These are phyloP conservation scores for Podarcis siculus DNA, from an alignment of 2,797 vertebrate genomes.

Conservation along the genomic window DNA sequence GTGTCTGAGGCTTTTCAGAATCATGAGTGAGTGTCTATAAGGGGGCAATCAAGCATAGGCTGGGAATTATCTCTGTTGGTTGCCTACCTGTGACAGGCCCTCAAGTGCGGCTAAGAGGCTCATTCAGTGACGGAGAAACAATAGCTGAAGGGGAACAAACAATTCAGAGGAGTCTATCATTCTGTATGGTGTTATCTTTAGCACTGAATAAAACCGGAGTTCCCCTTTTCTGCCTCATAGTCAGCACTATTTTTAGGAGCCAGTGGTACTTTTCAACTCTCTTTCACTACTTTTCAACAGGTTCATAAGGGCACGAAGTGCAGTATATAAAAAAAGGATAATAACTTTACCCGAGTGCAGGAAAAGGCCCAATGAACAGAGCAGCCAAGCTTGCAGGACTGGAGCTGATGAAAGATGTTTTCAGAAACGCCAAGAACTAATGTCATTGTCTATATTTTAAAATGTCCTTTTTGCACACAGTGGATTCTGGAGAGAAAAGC, in stretches of 20 bases:
- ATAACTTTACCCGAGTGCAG: conserved; percentile 87
- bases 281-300: conserved; percentile 91
- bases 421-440: conserved; percentile 71
- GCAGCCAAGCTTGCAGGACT: conserved; percentile 81
- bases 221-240: conserved; percentile 88
- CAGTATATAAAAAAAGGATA: conserved; percentile 93
- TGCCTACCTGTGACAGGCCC: conserved; percentile 94
- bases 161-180: conserved; percentile 98
- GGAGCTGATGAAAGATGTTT: conserved; percentile 82
- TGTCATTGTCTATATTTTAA: conserved; percentile 69
- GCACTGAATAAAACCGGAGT: conserved; percentile 90
- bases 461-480: conserved; percentile 68
- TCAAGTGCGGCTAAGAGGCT: conserved; percentile 94
- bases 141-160: conserved; percentile 89
- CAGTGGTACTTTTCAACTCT: conserved; percentile 88
- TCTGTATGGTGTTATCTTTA: conserved; percentile 97
- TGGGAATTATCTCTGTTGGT: conserved; percentile 96
- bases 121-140: conserved; percentile 89
- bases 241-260: conserved; percentile 89
- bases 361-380: conserved; percentile 80
- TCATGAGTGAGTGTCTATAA: conserved; percentile 94
- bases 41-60: conserved; percentile 96
- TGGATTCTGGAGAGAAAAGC: conserved; percentile 36
- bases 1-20: conserved; percentile 94
- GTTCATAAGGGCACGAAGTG: conserved; percentile 94